Base-by-base conservation (phyloP, 35 echinoderm and acorn worm species). In the Stichopus chloronotus region DNA sequence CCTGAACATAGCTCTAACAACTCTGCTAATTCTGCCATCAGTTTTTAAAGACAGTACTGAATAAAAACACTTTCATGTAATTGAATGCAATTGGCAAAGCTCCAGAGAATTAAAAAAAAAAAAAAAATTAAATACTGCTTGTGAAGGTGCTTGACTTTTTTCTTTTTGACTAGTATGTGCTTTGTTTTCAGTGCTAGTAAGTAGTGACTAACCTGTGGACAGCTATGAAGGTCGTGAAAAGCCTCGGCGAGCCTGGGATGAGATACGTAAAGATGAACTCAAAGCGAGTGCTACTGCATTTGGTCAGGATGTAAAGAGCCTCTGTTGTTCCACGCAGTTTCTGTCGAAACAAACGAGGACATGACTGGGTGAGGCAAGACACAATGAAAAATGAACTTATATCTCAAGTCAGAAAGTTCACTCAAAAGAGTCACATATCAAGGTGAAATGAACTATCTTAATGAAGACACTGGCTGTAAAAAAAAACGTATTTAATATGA, bases 261-360 rank as follows among this genome's bases (percentile, higher is more conserved):
- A 96, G 92, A 53, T 93, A 93, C 8, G 97, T 96, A 58, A 99
- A 96, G 59, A 96, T 96, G 93, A 99, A 99, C 57, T 99, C 97
- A 94, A 99, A 99, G 80, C 97, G 88, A 43, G 97, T 99, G 85
- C 96, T 99, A 88, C 96, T 99, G 79, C 97, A 99, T 71, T 94
- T 93, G 54, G 97, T 99, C 1, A 99, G 95, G 25, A 99, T 95
- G 83, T 99, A 99, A 72, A 99, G 63, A 83, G 97, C 97, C 65
- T 99, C 97, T 74, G 97, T 96, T 12, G 92, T 95, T 7, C 97
- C 97, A 84, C 97, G 93, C 14, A 98, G 81, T 95, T 98, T 98
- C 96, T 98, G 63, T 9, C 76, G 22, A 91, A n/a, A 4, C 17
- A 5, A 88, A 12, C 9, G 52, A 83, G 8, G 16, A 72, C 4